Base-by-base conservation (phyloP, 1,140 invertebrate species). In the Nephila pilipes region DNA sequence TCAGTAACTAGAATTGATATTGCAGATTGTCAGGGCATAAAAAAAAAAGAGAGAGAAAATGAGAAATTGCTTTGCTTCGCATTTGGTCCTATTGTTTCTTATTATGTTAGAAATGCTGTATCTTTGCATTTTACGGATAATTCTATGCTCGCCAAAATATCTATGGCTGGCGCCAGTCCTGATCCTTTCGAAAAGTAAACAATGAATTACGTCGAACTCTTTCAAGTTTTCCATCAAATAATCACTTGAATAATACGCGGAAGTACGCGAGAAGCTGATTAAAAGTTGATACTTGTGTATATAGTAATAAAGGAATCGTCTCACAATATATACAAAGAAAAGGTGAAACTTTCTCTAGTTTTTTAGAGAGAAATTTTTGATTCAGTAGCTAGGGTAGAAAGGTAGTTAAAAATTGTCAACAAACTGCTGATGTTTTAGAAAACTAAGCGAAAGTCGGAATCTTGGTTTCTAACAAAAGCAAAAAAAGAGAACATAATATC, bases 81-180 rank as follows among this genome's bases (percentile, higher is more conserved):
- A 60, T 65, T 65, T 65, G 63, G 8, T 14, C 8, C 25, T 65
- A 14, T 65, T n/a, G 63, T 25, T 65, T 65, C 63, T 25, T 8
- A 12, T 65, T 65, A 22, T 29, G 75, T 75, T 20, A n/a, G 36
- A 32, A 60, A 25, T 69, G 87, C 87, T 38, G 8, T 25, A n/a
- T 65, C n/a, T 57, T 89, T 81, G 88, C 88, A 25, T 75, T 57
- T 75, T 80, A 55, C 88, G 54, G 54, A 90, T 81, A 29, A 38
- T 85, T 87, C 81, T 83, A 55, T 32, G 57, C 57, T 87, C 65
- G 87, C n/a, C 90, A 87, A 75, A 54, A 81, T 85, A 92, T 92
- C 90, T 92, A 57, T 92, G 90, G 83, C 90, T 92, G 90, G 90
- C 90, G 90, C 83, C 90, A 92, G 81, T 92, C 90, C 81, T 92